Percentiles rank a stretch among this genome's conserved stretches.
Evolutionary conservation across 2,797 vertebrate genomes (phyloP).

Genomic region (Huso huso): DNA sequence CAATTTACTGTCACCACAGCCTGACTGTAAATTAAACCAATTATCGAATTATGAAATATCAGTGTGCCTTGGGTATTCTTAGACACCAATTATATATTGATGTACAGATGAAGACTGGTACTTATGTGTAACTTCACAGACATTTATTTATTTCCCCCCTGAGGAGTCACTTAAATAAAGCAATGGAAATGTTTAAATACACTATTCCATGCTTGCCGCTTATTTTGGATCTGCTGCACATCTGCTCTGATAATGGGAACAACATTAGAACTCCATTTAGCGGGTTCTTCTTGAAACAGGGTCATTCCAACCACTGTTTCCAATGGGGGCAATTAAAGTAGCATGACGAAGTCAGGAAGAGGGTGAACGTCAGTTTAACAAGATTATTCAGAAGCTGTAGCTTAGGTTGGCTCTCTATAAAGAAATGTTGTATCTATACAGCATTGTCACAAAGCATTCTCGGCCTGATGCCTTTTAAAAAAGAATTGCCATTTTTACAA

Average conservation of each 20-base stretch:
- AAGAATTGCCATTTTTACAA: not conserved
- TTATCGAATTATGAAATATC: no score
- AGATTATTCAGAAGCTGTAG: not conserved
- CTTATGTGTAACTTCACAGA: no score
- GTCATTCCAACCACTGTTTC: constrained; percentile 2
- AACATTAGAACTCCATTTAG: constrained; percentile 7
- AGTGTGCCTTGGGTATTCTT: no score
- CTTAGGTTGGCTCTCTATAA: not conserved
- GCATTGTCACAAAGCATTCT: not conserved
- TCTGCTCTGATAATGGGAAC: constrained; percentile 15
- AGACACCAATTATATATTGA: no score
- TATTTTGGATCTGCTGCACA: not conserved
- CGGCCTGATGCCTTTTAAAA: not conserved
- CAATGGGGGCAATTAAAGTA: constrained; percentile 16
- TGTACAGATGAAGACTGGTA: no score
- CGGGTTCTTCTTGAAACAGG: not conserved
- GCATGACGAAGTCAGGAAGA: constrained; percentile 4
- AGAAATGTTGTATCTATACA: not conserved
- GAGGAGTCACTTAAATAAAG: not conserved
- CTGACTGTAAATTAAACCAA: no score
- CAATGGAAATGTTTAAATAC: not conserved
- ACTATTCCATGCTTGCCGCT: not conserved
- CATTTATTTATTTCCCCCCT: not conserved
- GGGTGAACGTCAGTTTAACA: not conserved
- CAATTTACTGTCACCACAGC: no score